These are phyloP conservation scores for Ips nitidus DNA, from an alignment of 1,140 invertebrate species.

Conservation along the genomic window DNA sequence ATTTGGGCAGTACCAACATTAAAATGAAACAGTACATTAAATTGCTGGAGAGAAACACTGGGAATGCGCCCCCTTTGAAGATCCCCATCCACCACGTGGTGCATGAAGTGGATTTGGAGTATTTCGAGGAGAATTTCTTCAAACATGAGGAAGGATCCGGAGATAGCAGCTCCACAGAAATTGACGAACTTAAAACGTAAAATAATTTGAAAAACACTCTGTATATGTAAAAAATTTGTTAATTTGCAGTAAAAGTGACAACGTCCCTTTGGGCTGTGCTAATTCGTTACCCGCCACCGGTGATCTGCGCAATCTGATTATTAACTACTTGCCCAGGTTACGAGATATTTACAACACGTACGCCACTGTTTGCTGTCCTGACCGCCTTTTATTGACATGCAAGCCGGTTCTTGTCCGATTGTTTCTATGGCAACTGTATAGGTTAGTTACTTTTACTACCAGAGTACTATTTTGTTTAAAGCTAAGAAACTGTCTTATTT, in stretches of 20 bases:
- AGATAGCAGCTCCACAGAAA: slow-evolving; percentile 8
- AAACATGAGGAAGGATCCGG: no score
- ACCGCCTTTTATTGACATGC: background rate
- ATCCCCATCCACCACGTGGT: slow-evolving; percentile 41
- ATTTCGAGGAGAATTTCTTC: slow-evolving; percentile 35
- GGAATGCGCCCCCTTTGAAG: slow-evolving; percentile 26
- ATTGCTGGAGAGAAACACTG: slow-evolving; percentile 21
- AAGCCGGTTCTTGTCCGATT: slow-evolving; percentile 52
- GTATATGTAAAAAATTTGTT: no score
- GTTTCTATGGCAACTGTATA: slow-evolving; percentile 60
- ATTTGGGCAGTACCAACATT: slow-evolving; percentile 17
- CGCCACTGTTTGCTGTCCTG: slow-evolving; percentile 9
- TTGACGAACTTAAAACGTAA: background rate
- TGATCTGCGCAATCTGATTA: slow-evolving; percentile 23
- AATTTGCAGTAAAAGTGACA: no score
- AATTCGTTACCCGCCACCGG: no score
- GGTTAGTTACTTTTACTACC: background rate
- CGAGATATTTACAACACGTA: slow-evolving; percentile 31
- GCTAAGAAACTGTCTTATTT: no score
- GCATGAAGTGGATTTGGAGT: slow-evolving; percentile 39
- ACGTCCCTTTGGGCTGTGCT: no score
- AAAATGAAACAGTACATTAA: slow-evolving; percentile 23
- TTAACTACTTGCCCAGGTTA: slow-evolving; percentile 24
- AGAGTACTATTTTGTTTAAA: no score
- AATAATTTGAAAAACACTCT: background rate